Percentiles rank a stretch among this genome's conserved stretches.
These are phyloP conservation scores for Pomatorhinus ruficollis DNA, from an alignment of 2,113 vertebrate species.

Conservation along the genomic window DNA sequence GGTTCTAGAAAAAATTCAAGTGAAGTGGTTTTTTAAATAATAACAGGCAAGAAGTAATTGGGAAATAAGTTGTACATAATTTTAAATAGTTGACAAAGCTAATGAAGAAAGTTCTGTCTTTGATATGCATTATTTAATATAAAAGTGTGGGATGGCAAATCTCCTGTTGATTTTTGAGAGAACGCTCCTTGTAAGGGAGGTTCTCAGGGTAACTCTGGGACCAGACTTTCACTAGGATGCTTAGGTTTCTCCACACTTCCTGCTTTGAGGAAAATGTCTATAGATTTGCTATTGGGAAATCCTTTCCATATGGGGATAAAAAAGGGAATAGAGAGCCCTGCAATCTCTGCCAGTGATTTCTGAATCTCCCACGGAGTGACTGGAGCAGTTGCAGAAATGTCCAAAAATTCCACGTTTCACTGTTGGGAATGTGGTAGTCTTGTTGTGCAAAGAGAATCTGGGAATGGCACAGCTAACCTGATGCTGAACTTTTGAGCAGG, in stretches of 20 bases:
- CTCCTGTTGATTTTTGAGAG: not conserved
- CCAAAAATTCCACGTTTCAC: not conserved
- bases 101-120: not conserved
- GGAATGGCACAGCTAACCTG: not conserved
- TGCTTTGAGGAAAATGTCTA: not conserved
- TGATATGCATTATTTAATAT: not conserved
- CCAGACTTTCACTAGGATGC: not conserved
- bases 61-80: not conserved
- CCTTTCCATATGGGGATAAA: not conserved
- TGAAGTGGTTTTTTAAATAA: not conserved
- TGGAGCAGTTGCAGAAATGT: not conserved
- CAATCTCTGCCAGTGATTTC: not conserved
- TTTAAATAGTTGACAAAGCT: not conserved
- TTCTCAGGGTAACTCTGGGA: not conserved
- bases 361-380: not conserved
- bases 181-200: rapidly evolving
- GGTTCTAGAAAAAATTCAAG: not conserved
- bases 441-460: not conserved
- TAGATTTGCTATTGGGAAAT: not conserved
- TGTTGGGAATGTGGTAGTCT: not conserved
- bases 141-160: not conserved
- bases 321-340: not conserved
- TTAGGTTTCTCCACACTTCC: not conserved
- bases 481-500: not conserved
- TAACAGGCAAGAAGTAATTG: not conserved